Base-by-base conservation (phyloP, 2,888 invertebrate species). In the Leptopilina myrica region DNA sequence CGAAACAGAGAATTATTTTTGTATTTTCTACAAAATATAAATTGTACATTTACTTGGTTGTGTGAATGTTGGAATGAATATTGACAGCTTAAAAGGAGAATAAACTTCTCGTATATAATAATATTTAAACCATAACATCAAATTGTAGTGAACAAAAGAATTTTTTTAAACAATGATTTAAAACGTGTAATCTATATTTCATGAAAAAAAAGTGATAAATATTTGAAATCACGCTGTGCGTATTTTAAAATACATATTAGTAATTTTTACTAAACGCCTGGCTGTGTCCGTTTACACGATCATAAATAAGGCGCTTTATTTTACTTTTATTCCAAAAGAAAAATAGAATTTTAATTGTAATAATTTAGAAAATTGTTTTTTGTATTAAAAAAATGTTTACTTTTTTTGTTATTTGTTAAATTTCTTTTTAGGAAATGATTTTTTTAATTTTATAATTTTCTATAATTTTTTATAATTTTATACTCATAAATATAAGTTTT, bases 1-100 rank as follows among this genome's bases (percentile, higher is more conserved):
- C 83, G 86, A 83, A 84, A 83, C 85, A 85, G 86, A 89, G 86
- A 87, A 86, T 89, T 90, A 90, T 90, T 90, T 90, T 90, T 90
- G 79, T 88, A 90, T 83, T 56, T 73, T 56, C 73, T 73, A 56
- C 56, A 80, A 79, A 43, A 49, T 49, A 87, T 80, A 84, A 87
- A 87, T 86, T 84, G 84, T 89, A 87, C 84, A 88, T 84, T 88
- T 86, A 86, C 85, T 89, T 88, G 88, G 87, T 90, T 89, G 87
- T 88, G 88, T 86, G 84, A 85, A 86, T 85, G 86, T 81, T 81
- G 84, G 82, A 80, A 78, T 81, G 77, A 78, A 79, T 69, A 81
- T 80, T 75, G 76, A 46, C 62, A 76, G 77, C 56, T 73, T 73
- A n/a, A 40, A n/a, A n/a, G 15, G 11, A 73, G 33, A 53, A 62